Evolutionary conservation across 2,888 invertebrate species (phyloP).

Genomic region (Watsonalla binaria): DNA sequence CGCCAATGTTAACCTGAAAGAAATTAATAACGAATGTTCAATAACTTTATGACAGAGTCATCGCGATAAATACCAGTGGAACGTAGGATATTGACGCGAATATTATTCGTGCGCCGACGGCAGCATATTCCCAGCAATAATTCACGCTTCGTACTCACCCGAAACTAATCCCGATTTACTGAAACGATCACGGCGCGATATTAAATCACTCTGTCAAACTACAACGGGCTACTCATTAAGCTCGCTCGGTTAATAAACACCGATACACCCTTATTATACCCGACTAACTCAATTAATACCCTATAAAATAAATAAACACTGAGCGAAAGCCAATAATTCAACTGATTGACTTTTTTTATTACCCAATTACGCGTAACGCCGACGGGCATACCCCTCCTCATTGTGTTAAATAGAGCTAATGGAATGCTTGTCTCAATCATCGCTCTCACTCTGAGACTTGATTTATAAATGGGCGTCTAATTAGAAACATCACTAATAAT

Average conservation of each 20-base stretch:
- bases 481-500: not conserved
- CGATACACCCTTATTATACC: constrained; percentile 51
- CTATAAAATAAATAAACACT: constrained; percentile 9
- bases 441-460: not conserved
- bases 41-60: constrained; percentile 2
- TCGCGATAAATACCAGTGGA: not conserved
- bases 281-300: constrained; percentile 52
- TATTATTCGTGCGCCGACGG: constrained; percentile 39
- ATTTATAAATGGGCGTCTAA: constrained; percentile 1
- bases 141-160: constrained; percentile 57
- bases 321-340: not conserved
- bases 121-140: constrained; percentile 55
- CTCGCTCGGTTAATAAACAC: constrained; percentile 51
- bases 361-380: not conserved
- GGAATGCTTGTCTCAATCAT: not conserved
- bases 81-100: constrained; percentile 27
- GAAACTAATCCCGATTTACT: constrained; percentile 68
- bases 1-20: not conserved
- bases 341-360: not conserved
- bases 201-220: constrained; percentile 75
- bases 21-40: constrained; percentile 1
- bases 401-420: not conserved
- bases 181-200: constrained; percentile 65
- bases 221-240: constrained; percentile 71
- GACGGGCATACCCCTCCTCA: not conserved